phyloP scores from a whole-genome alignment of 2,113 vertebrate species.

The Gobio gobio region DNA sequence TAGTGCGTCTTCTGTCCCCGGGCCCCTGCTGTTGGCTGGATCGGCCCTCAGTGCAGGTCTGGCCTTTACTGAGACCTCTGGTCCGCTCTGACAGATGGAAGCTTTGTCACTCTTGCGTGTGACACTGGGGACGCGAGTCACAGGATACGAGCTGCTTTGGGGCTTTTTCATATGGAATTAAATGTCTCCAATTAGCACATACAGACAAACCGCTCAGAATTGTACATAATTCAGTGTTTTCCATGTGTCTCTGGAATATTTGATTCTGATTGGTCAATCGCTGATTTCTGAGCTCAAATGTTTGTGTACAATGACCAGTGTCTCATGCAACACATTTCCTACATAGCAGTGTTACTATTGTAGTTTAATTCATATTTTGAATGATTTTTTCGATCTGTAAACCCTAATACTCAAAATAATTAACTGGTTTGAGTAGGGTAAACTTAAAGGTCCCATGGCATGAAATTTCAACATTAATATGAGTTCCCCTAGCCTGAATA shows the following conservation, averaged over 20 bases:
- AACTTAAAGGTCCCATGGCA: too few species aligned
- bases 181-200: conserved; percentile 26
- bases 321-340: background rate
- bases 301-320: background rate
- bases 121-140: conserved; percentile 18
- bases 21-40: conserved; percentile 18
- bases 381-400: too few species aligned
- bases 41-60: background rate
- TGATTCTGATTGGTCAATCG: background rate
- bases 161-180: conserved; percentile 26
- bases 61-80: conserved; percentile 36
- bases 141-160: conserved; percentile 25
- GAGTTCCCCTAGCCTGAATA: too few species aligned
- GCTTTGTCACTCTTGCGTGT: conserved; percentile 38
- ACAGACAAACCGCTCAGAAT: conserved; percentile 17
- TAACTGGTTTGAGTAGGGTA: too few species aligned
- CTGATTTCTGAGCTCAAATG: background rate
- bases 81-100: conserved; percentile 54
- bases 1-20: background rate
- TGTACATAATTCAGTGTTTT: conserved; percentile 9
- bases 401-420: too few species aligned
- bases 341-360: too few species aligned
- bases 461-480: too few species aligned
- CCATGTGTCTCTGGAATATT: background rate
- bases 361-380: too few species aligned